Evolutionary conservation across 2,888 invertebrate species (phyloP), one percentile per base, ranked within the genome.

Genomic region (Leptura quadrifasciata): DNA sequence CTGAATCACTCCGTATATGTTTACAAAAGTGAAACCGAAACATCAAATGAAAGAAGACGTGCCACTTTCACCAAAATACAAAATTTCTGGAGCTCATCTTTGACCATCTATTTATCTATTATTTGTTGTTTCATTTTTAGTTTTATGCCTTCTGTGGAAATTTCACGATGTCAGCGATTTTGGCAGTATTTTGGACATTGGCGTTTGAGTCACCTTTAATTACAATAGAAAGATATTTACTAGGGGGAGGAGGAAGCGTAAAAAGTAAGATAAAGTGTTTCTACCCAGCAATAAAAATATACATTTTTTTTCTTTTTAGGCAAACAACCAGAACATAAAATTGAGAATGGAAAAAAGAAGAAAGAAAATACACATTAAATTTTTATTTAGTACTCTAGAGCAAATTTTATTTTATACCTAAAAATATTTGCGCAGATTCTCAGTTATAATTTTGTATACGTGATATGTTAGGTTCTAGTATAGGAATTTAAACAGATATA

Each of bases 151-250:
- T 71, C 67, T 78, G 79, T 68, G 75, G 69, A 1, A 61, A 75
- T 63, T 78, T 81, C 9, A 67, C 81, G 2, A 31, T 83, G 12
- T 75, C 82, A 3, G 70, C 79, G 47, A 8, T 81, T 8, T 8
- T 80, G 5, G 77, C 84, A 9, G 61, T 80, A 5, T 52, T 83
- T 61, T 83, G 82, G 82, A 60, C 79, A 5, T 52, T 84, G 21
- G 77, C 83, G 9, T 84, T 83, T 54, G 84, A 84, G 64, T 75
- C 76, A 3, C 84, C 84, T 0, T 64, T 83, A 55, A 76, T 83
- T 12, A 77, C 74, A 9, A 63, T 84, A 3, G 84, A 84, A 63
- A 81, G 74, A 15, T 35, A 17, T 18, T 21, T 68, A 1, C n/a
- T 17, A 15, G 68, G 68, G 8, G 55, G 55, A 55, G 57, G 31